Evolutionary conservation across 2,797 vertebrate species (phyloP).

Genomic region (Danio tinwini): DNA sequence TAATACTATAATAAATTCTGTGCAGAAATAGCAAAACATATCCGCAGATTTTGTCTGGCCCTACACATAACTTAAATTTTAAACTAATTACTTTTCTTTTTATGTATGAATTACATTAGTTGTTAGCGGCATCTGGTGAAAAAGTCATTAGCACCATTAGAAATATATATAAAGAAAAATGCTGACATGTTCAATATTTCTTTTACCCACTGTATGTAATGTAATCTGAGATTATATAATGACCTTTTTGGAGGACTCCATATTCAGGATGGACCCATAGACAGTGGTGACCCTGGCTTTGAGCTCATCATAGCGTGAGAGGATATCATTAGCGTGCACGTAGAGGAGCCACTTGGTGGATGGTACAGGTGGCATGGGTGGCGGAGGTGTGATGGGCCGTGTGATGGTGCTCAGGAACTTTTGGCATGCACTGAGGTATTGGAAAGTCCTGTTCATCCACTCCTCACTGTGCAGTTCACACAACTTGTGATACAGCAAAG

Average conservation of each 20-base stretch:
- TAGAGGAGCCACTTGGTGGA: background rate
- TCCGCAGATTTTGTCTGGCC: no score
- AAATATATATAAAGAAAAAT: no score
- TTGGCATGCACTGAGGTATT: constrained; percentile 11
- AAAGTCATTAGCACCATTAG: no score
- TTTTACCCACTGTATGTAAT: background rate
- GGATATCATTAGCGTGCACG: background rate
- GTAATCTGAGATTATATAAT: background rate
- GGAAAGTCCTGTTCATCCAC: constrained; percentile 8
- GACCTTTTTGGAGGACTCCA: constrained; percentile 2
- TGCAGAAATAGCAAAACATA: no score
- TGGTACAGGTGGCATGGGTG: background rate
- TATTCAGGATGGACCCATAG: background rate
- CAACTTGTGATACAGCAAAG: background rate
- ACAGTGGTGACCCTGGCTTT: constrained; percentile 6
- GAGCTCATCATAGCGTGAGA: background rate
- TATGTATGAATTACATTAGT: no score
- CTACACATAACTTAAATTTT: no score
- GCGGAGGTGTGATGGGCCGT: background rate
- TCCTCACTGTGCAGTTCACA: constrained; percentile 3
- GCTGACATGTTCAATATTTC: no score
- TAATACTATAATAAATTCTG: no score
- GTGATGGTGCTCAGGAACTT: background rate
- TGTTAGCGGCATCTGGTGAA: no score
- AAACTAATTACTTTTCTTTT: no score